Evolutionary conservation across 2,888 invertebrate species (phyloP).

Genomic region (Pyrochroa serraticornis): DNA sequence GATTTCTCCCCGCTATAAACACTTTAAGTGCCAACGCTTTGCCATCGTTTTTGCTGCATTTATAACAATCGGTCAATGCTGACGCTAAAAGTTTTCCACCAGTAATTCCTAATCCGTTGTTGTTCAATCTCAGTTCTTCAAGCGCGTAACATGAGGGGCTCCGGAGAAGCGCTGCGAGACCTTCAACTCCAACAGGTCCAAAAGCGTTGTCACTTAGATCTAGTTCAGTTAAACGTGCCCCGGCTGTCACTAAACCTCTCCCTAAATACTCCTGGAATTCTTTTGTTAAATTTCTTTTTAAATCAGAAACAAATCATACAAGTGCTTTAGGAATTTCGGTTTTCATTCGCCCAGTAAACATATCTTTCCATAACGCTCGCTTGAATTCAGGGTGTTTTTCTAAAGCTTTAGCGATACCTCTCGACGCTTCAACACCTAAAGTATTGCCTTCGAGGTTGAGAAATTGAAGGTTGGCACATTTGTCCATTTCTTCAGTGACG

Average conservation of each 20-base stretch:
- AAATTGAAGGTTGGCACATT: slow-evolving; percentile 70
- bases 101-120: slow-evolving; percentile 91
- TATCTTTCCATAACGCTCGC: slow-evolving; percentile 91
- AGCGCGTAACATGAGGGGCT: slow-evolving; percentile 86
- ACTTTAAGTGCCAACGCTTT: slow-evolving; percentile 76
- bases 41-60: slow-evolving; percentile 68
- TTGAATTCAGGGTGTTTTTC: slow-evolving; percentile 78
- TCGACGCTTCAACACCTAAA: slow-evolving; percentile 86
- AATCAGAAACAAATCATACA: slow-evolving; percentile 58
- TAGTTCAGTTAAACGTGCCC: slow-evolving; percentile 79
- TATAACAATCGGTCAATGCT: slow-evolving; percentile 74
- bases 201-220: slow-evolving; percentile 98
- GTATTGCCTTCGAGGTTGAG: slow-evolving; percentile 93
- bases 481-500: slow-evolving; percentile 77
- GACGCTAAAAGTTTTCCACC: slow-evolving; percentile 85
- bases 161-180: slow-evolving; percentile 80
- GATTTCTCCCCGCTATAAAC: slow-evolving; percentile 91
- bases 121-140: slow-evolving; percentile 84
- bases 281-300: slow-evolving; percentile 2
- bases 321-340: slow-evolving; percentile 93
- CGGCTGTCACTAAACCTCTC: slow-evolving; percentile 79
- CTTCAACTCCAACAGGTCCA: slow-evolving; percentile 92
- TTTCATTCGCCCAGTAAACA: slow-evolving; percentile 96
- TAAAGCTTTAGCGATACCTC: slow-evolving; percentile 81
- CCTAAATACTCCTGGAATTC: slow-evolving; percentile 69